Evolutionary conservation across 2,888 invertebrate species (phyloP), one percentile per base, ranked within the genome.

Genomic region (Lysandra coridon): DNA sequence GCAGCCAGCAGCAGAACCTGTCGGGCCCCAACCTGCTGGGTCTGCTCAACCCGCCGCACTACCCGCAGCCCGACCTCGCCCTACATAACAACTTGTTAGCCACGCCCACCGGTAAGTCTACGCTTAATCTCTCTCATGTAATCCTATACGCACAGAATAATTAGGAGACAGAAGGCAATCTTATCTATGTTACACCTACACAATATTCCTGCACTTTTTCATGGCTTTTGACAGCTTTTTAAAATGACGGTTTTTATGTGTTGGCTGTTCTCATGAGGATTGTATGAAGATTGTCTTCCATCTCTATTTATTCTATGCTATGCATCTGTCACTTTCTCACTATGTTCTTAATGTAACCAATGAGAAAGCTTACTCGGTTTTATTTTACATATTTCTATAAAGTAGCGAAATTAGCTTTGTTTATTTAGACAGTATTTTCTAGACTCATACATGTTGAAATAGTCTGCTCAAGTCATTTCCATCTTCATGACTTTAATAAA

Each of bases 1-100:
- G 30, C 89, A 94, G 94, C 81, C 94, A 94, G 82, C 94, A 94
- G 82, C 94, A 94, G 84, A 93, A 91, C 82, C 87, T 93, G 57
- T 90, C 92, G 0, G 94, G 94, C 0, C 92, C 93, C 12, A 92
- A 93, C 80, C 88, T 94, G 1, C 88, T 94, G 44, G 94, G 94
- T 0, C 86, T 94, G 4, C 88, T 94, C 4, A 93, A 93, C 85
- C 91, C 90, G 84, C 91, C 88, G 4, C 83, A 89, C 75, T 93
- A 87, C 86, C 90, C 91, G 2, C 92, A 90, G 82, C 86, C 91
- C 0, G 94, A 94, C n/a, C 88, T 93, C 10, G 83, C 84, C 1
- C 84, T 93, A 14, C 91, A 92, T 85, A 87, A 84, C 86, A 87
- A 87, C 14, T 80, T 92, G 73, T 87, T 92, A 74, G 88, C 85